Evolutionary conservation across 1,140 invertebrate genomes (phyloP), one percentile per base, ranked within the genome.

Genomic region (Diabrotica virgifera): DNA sequence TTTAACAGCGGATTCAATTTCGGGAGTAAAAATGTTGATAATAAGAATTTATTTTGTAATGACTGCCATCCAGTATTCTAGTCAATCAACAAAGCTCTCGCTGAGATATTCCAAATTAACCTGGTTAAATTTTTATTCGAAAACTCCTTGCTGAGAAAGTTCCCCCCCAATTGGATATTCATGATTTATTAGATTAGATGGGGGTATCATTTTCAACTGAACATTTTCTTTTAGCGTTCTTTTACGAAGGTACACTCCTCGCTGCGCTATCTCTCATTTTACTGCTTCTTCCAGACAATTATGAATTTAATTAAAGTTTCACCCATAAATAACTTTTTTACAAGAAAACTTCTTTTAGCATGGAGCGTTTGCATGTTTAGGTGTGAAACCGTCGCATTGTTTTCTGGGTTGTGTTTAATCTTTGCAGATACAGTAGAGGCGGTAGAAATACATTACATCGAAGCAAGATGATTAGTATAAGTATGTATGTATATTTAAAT

Each of bases 261-360:
- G 40, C 40, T 46, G 8, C n/a, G 40, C 40, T 46, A 46, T 46
- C 40, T 46, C n/a, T 46, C 40, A 4, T 46, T 46, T 46, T 46
- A 46, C 40, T 8, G 40, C 40, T 46, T 46, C n/a, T 46, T n/a
- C n/a, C 40, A 46, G 8, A 46, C 40, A 46, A 46, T 46, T 46
- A 46, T 46, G 40, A 46, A 46, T 46, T 46, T 46, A 46, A 46
- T 46, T 46, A 46, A 46, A n/a, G 40, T 46, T 46, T 46, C 8
- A 46, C 40, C n/a, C 40, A 46, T 46, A 46, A 46, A 46, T 46
- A 46, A 46, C 40, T 46, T 46, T 46, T 46, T 46, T 46, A 46
- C 40, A 46, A 46, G 8, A n/a, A 46, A 46, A 46, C 8, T 46
- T 46, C n/a, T 8, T 46, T n/a, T 46, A 46, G 5, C n/a, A 46